phyloP scores from a whole-genome alignment of 1,140 invertebrate genomes.

The Megalopta genalis region DNA sequence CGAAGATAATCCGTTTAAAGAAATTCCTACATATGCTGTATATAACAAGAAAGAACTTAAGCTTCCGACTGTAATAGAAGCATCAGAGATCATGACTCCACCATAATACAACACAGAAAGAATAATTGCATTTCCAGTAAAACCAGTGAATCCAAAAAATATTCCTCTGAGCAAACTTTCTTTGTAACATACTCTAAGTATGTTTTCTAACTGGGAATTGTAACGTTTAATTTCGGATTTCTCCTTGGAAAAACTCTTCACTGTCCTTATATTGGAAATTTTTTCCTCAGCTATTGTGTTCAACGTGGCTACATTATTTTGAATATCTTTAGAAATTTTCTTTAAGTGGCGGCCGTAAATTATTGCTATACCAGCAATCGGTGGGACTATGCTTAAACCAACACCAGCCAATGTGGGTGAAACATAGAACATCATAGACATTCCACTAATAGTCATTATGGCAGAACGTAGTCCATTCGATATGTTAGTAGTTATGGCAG shows the following conservation, averaged over 20 bases:
- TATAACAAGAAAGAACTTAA: constrained; percentile 95
- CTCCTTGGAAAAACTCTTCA: constrained; percentile 95
- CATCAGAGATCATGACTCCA: constrained; percentile 91
- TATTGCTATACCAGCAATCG: constrained; percentile 91
- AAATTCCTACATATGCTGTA: constrained; percentile 94
- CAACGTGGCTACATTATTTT: constrained; percentile 91
- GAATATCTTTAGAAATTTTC: constrained; percentile 90
- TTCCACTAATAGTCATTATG: constrained; percentile 91
- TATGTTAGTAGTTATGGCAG: constrained; percentile 94
- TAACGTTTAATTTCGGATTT: constrained; percentile 88
- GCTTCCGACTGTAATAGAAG: constrained; percentile 92
- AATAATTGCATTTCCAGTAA: constrained; percentile 95
- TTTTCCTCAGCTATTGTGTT: constrained; percentile 95
- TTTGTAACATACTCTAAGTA: constrained; percentile 90
- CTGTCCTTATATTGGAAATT: constrained; percentile 95
- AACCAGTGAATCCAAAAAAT: constrained; percentile 96
- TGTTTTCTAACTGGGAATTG: constrained; percentile 84
- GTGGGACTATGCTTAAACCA: constrained; percentile 92
- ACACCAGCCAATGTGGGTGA: constrained; percentile 93
- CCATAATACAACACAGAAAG: constrained; percentile 96
- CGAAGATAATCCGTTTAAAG: constrained; percentile 90
- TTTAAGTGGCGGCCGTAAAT: constrained; percentile 93
- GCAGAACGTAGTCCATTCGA: constrained; percentile 94
- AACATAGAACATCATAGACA: constrained; percentile 97
- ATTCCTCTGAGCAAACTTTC: constrained; percentile 92